Conservation (phyloP, 2,797 vertebrate genomes). For the Cirrhinus mrigala region DNA sequence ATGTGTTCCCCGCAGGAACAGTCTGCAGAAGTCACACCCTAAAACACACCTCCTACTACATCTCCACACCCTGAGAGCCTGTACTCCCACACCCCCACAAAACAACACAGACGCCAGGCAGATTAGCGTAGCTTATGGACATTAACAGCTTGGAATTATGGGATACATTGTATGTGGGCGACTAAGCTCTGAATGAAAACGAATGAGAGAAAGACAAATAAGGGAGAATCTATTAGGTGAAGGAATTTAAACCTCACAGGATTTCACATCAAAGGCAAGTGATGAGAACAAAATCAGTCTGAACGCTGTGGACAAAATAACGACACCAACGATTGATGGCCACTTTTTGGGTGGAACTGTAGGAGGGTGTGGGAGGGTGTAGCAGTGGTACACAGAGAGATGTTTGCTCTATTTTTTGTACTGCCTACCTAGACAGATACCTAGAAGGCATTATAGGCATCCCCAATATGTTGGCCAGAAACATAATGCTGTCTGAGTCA, state of each 20-base stretch:
- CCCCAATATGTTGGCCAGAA: not conserved
- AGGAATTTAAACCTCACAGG: conserved; percentile 31
- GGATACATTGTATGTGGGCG: conserved; percentile 20
- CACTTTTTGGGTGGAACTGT: conserved; percentile 17
- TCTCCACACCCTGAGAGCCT: conserved; percentile 27
- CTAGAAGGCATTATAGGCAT: not conserved
- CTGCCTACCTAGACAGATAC: not conserved
- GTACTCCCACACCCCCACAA: conserved; percentile 31
- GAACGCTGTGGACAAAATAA: conserved; percentile 24
- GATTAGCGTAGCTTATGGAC: conserved; percentile 33
- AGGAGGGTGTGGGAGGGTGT: conserved; percentile 9
- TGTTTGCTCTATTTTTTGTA: not conserved
- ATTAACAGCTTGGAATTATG: conserved; percentile 16
- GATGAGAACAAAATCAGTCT: conserved; percentile 28
- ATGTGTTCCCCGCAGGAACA: conserved; percentile 16
- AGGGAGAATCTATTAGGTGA: conserved; percentile 39
- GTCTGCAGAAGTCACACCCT: conserved; percentile 5
- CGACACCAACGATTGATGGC: conserved; percentile 18
- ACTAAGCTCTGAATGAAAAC: conserved; percentile 33
- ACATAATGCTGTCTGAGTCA: not conserved
- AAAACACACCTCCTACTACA: conserved; percentile 25
- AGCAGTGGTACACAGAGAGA: not conserved
- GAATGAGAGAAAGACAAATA: conserved; percentile 45
- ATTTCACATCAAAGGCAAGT: conserved; percentile 38
- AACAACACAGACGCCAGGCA: conserved; percentile 33